Evolutionary conservation across 2,797 vertebrate species (phyloP), one percentile per base, ranked within the genome.

Genomic region (Myotis planiceps): DNA sequence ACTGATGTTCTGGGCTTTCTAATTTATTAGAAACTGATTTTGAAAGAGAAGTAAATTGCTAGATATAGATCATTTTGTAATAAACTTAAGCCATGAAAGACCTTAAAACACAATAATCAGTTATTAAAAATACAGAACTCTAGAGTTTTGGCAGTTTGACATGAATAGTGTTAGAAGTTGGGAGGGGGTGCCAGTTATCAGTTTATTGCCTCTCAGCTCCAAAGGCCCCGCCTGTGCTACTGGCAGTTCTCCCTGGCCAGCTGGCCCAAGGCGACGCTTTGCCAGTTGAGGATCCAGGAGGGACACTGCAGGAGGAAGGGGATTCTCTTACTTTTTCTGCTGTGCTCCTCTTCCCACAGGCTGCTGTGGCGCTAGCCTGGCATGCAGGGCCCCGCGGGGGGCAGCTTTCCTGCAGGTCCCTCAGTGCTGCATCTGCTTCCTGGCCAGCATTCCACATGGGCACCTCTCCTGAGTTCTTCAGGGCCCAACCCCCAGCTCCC

Each of bases 31-130:
- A 92, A 90, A 55, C 19, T 74, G 18, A 65, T 66, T 2, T 90
- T 88, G 58, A 84, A 82, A 92, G 55, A 83, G 32, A 96, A 79
- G 9, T 83, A 93, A 63, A 19, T 92, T 63, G 8, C 5, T 78
- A 90, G 37, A 51, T n/a, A 93, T 2, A 42, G 21, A 84, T 90
- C 3, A 66, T n/a, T 91, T 79, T 74, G 9, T 58, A 82, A 72
- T 13, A 76, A 83, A 55, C 5, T 7, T 39, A 37, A 82, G 21
- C 71, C 25, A 74, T 21, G 9, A 83, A 88, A 69, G 32, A 49
- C n/a, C 8, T 84, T 42, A 4, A 27, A 32, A 66, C 19, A 79
- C 6, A 72, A 19, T 18, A 58, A 65, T 42, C 12, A 45, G 1
- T 78, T 94, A 45, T 29, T 78, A 4, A 75, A 72, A 81, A 74